A percentile compares a stretch with the other conserved stretches of the same genome.
Evolutionary conservation across 2,888 invertebrate species (phyloP).

Genomic region (Drosophila macrospina): DNA sequence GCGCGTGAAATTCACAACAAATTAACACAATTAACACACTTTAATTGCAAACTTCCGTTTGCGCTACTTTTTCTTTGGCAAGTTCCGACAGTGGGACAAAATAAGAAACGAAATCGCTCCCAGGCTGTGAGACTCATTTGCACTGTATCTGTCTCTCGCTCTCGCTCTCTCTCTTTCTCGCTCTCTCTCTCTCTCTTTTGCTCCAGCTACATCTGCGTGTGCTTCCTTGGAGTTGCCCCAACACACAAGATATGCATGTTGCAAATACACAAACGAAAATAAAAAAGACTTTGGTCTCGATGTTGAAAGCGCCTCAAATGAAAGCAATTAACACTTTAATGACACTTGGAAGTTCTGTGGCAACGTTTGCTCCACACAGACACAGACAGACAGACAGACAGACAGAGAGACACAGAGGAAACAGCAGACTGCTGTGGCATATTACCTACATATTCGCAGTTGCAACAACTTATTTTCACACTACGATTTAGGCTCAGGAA

Average conservation of each 20-base stretch:
- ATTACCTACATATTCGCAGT: constrained; percentile 29
- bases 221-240: constrained; percentile 15
- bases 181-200: constrained; percentile 1
- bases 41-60: constrained; percentile 79
- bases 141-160: constrained; percentile 7
- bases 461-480: constrained; percentile 31
- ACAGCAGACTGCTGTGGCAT: constrained; percentile 20
- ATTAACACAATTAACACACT: constrained; percentile 81
- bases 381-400: no score
- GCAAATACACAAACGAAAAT: constrained; percentile 25
- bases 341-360: constrained; percentile 71
- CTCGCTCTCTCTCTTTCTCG: no score
- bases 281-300: constrained; percentile 31
- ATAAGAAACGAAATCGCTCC: constrained; percentile 28
- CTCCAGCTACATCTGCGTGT: constrained; percentile 30
- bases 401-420: constrained; percentile 33
- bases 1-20: constrained; percentile 70
- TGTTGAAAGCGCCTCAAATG: constrained; percentile 54
- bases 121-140: constrained; percentile 49
- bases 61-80: constrained; percentile 65
- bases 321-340: constrained; percentile 80
- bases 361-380: constrained; percentile 44
- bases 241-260: constrained; percentile 27
- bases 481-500: constrained; percentile 17
- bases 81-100: constrained; percentile 62